Evolutionary conservation across 2,888 invertebrate species (phyloP).

Genomic region (Epirrhoe tristata): DNA sequence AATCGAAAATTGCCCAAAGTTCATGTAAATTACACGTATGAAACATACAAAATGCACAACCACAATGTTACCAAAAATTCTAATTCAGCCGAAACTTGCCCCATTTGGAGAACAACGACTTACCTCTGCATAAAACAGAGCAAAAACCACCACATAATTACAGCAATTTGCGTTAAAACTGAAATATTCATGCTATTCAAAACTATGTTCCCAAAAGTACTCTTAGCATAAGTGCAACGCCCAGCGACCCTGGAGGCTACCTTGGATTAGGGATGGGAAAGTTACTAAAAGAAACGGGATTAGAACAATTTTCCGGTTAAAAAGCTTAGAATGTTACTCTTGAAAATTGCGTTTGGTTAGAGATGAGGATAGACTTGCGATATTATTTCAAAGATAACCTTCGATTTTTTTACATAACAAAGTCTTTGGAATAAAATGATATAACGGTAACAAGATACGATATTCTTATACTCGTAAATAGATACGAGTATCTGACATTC

Average conservation of each 20-base stretch:
- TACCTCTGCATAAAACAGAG: conserved; percentile 27
- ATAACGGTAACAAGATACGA: background rate
- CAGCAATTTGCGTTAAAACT: conserved; percentile 31
- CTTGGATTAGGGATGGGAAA: conserved; percentile 30
- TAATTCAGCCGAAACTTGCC: conserved; percentile 11
- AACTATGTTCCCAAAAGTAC: conserved; percentile 33
- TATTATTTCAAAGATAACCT: no score
- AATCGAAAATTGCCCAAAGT: background rate
- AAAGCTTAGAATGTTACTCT: background rate
- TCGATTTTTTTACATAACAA: no score
- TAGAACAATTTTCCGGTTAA: background rate
- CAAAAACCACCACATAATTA: conserved; percentile 33
- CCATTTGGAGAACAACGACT: conserved; percentile 19
- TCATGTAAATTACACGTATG: background rate
- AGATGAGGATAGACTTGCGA: no score
- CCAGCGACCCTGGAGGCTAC: conserved; percentile 25
- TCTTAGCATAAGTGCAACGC: conserved; percentile 36
- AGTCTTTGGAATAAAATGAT: no score
- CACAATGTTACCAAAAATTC: conserved; percentile 13
- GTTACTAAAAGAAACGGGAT: conserved; percentile 5
- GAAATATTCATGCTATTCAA: conserved; percentile 32
- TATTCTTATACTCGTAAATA: background rate
- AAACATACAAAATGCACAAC: conserved; percentile 4
- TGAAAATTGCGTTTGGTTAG: background rate
- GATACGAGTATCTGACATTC: background rate